Evolutionary conservation across 2,113 vertebrate species (phyloP), one percentile per base, ranked within the genome.

Genomic region (Malaclemys terrapin): DNA sequence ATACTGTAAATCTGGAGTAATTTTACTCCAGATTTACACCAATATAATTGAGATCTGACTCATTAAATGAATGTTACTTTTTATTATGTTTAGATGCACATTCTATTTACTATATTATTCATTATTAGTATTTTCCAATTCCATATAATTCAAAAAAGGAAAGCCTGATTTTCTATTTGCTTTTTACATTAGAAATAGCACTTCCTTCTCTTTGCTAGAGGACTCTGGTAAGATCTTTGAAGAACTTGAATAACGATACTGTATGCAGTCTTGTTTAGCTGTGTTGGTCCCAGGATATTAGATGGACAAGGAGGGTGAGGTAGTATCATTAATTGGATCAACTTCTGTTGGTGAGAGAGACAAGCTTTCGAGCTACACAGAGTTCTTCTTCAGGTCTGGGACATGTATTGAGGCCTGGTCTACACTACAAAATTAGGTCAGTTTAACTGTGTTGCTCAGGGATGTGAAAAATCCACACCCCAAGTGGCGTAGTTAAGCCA

Each of bases 81-180:
- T 69, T 69, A 38, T 38, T 20, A 38, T 69, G 19, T 35, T 38
- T 38, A 72, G 35, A 20, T 72, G 35, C 9, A 72, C n/a, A 38
- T 3, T 29, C 31, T 78, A 86, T 47, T 0, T 2, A n/a, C 72
- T 78, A 20, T 52, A 56, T 84, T 0, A 0, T 29, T 5, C 50
- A 3, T 4, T 87, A 22, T 29, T 45, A 88, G 82, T 89, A 12
- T 59, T 59, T 59, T 59, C 27, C 57, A 59, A 31, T 59, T 59
- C 57, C 27, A 14, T 6, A 31, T 29, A 93, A 82, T 2, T 10
- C 45, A 84, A 62, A n/a, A 12, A 80, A 27, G 6, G 0, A 84
- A 56, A 91, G 56, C 13, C 4, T 82, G 80, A 57, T 38, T 87
- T 89, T 85, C 22, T 82, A 83, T 22, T 62, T 13, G 22, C 53